Base-by-base conservation (phyloP, 2,797 vertebrate species). In the Chiroxiphia lanceolata region DNA sequence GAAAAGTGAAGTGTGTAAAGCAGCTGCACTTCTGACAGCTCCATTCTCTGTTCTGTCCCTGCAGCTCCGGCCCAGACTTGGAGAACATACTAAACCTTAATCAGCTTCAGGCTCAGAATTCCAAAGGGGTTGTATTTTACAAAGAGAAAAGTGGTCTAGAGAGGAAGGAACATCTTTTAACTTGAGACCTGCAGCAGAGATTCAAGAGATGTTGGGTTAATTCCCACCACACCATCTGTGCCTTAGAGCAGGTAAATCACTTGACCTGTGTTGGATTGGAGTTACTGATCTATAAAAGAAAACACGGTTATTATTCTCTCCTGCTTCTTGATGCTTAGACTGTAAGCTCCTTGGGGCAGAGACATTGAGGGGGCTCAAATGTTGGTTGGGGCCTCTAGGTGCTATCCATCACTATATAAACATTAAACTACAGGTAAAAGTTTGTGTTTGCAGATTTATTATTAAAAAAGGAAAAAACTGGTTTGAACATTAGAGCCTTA, bases 301-400 rank as follows among this genome's bases (percentile, higher is more conserved):
- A 87, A 21, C 22, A 34, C 0, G 9, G 61, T 92, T 60, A 4
- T 79, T 74, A 34, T 77, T 87, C 74, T 84, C 23, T 91, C 56
- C 70, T 91, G n/a, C 81, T 95, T 70, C 90, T 78, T 51, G 68
- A 90, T 90, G 74, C 94, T 96, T 97, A 97, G 94, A 96, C 92
- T 96, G 95, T 97, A 96, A 95, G 95, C 95, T 96, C 95, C 87
- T 95, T 95, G 95, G 95, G 93, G 95, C 95, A 97, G 96, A 95
- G 70, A 91, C 57, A 83, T 56, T 83, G 83, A 94, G 56, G 88
- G 78, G 93, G 90, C 93, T 93, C 94, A 87, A 33, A 77, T 90
- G 90, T 83, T 92, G 95, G 65, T 15, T 74, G 93, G 26, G 94
- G 71, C 94, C 95, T 93, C 94, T 92, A 93, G 95, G 96, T 96